Conservation (phyloP, 2,797 vertebrate species). For the Craterocephalus amniculus region DNA sequence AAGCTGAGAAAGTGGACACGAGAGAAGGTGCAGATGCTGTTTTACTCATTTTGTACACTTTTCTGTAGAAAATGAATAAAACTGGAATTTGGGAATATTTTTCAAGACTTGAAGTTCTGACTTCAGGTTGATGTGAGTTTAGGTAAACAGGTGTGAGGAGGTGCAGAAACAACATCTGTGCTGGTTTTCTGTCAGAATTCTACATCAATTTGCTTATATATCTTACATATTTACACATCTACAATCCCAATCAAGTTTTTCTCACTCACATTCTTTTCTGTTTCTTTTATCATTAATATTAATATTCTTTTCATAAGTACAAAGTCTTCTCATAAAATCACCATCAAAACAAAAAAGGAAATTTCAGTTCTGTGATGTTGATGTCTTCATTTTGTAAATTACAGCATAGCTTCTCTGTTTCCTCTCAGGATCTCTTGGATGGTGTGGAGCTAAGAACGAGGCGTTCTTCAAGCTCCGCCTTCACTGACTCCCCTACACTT, state of each 20-base stretch:
- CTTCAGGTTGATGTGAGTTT: no score
- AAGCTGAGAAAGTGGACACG: background rate
- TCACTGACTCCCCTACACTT: conserved; percentile 92
- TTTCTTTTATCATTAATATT: background rate
- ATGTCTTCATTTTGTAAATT: conserved; percentile 25
- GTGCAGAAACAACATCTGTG: no score
- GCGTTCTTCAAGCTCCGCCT: conserved; percentile 91
- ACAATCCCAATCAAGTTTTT: background rate
- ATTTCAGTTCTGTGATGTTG: no score
- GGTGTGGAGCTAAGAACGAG: conserved; percentile 89
- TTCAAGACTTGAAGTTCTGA: background rate
- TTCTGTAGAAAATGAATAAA: background rate
- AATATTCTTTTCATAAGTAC: background rate
- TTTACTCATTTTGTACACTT: background rate
- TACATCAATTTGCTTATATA: background rate
- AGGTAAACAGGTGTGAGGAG: no score
- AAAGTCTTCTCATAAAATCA: background rate
- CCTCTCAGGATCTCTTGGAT: conserved; percentile 90
- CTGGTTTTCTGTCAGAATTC: background rate
- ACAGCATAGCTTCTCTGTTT: background rate
- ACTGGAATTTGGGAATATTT: no score
- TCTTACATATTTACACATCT: background rate
- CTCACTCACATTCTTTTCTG: background rate
- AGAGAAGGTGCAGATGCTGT: background rate
- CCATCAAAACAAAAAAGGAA: background rate